These are phyloP conservation scores for Onychostruthus taczanowskii DNA, from an alignment of 2,113 vertebrate genomes.

Conservation along the genomic window DNA sequence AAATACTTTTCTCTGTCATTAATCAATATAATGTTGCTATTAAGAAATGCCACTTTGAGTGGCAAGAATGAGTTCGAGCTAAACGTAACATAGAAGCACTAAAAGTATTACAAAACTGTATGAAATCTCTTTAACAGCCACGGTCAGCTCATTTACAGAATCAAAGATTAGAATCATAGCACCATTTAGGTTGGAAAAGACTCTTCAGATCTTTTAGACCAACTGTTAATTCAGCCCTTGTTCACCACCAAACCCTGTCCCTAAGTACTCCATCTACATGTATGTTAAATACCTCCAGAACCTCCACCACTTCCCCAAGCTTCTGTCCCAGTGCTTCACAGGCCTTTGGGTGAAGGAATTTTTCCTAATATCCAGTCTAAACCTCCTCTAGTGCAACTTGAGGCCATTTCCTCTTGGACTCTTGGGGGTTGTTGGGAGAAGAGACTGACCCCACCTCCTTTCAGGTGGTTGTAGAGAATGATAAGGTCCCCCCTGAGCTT, in stretches of 20 bases:
- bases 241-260: background rate
- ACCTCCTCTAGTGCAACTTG: background rate
- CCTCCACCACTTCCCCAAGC: background rate
- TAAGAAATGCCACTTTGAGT: background rate
- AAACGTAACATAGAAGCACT: background rate
- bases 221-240: fast-evolving
- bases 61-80: background rate
- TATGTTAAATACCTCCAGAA: background rate
- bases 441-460: background rate
- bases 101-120: background rate
- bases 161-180: background rate
- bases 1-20: background rate
- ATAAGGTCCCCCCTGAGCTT: background rate
- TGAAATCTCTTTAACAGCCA: background rate
- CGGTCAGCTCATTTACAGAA: background rate
- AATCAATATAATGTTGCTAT: background rate
- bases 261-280: fast-evolving
- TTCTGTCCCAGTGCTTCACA: background rate
- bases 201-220: background rate
- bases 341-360: fast-evolving
- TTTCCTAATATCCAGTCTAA: background rate
- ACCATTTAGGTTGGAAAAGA: background rate
- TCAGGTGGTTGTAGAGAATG: background rate
- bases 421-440: background rate
- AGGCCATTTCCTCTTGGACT: background rate